A percentile compares a stretch with the other conserved stretches of the same genome.
Evolutionary conservation across 2,888 invertebrate species (phyloP).

Genomic region (Dromius quadrimaculatus): DNA sequence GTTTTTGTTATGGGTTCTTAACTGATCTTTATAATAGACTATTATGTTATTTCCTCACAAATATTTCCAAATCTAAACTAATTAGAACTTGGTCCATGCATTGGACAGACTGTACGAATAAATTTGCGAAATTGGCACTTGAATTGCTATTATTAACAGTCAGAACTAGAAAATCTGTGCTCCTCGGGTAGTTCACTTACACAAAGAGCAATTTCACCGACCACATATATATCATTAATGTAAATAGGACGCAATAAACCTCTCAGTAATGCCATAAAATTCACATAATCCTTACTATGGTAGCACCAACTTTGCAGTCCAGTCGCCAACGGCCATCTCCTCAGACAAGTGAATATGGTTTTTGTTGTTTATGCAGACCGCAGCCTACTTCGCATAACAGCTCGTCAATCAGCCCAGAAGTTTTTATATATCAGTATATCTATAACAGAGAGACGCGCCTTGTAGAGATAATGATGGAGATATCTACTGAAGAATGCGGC

Average conservation of each 20-base stretch:
- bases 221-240: slow-evolving; percentile 28
- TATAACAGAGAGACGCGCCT: slow-evolving; percentile 48
- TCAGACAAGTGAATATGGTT: slow-evolving; percentile 48
- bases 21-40: too few species aligned
- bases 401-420: slow-evolving; percentile 44
- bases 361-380: slow-evolving; percentile 48
- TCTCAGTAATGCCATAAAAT: slow-evolving; percentile 27
- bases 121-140: too few species aligned
- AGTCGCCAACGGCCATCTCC: slow-evolving; percentile 17
- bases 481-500: background rate
- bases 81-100: too few species aligned
- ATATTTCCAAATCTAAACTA: too few species aligned
- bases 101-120: too few species aligned
- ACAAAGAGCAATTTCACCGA: too few species aligned
- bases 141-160: too few species aligned
- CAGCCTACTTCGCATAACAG: slow-evolving; percentile 50
- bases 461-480: slow-evolving; percentile 3
- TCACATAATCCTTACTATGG: slow-evolving; percentile 3
- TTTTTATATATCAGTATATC: slow-evolving; percentile 46
- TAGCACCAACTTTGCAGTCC: slow-evolving; percentile 8
- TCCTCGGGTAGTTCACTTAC: too few species aligned
- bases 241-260: slow-evolving; percentile 21
- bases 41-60: too few species aligned
- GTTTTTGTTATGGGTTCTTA: too few species aligned
- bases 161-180: too few species aligned